Evolutionary conservation across 30 jellyfish, hydroid and myxozoan species (phyloP), one percentile per base, ranked within the genome.

Genomic region (Phacellophora camtschatica): DNA sequence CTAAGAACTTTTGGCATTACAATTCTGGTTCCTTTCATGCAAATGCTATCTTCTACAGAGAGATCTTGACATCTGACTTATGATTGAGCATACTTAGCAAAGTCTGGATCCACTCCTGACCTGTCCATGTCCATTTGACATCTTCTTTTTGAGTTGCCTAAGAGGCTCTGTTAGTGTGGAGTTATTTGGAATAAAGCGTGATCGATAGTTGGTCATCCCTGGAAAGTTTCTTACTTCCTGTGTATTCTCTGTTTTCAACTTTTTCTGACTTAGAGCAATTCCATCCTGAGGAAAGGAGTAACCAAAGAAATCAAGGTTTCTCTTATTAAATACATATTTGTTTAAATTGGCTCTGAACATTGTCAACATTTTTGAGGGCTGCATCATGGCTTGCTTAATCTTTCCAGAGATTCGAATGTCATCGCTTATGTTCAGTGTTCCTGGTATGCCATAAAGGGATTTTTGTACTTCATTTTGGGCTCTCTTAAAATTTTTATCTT

Each of bases 91-190:
- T n/a, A n/a, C n/a, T n/a, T n/a, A n/a, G n/a, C n/a, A n/a, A n/a
- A n/a, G n/a, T n/a, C n/a, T n/a, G 18, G 57, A 1, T 5, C 57
- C 5, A 51, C 20, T 61, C 51, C 6, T 25, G 51, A 61, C 13
- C 46, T 61, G 75, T 2, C 75, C 75, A 61, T 25, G 75, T 61
- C 75, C 75, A 61, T 61, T 61, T 22, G 46, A 30, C 50, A 61
- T 61, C 50, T 61, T 25, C 75, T 61, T 61, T 61, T 48, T 61
- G 11, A 61, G 13, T 34, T 61, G 55, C 20, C 75, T 61, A 13
- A 31, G 75, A 22, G 75, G 75, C 75, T 61, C 75, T 61, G 75
- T 61, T 11, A 61, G 46, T 1, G 75, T 61, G 75, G 75, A 3
- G 20, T 61, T 3, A 30, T 61, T 61, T 22, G 75, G 75, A 61